These are phyloP conservation scores for Sakesphorus luctuosus DNA, from an alignment of 2,113 vertebrate species.

Conservation along the genomic window DNA sequence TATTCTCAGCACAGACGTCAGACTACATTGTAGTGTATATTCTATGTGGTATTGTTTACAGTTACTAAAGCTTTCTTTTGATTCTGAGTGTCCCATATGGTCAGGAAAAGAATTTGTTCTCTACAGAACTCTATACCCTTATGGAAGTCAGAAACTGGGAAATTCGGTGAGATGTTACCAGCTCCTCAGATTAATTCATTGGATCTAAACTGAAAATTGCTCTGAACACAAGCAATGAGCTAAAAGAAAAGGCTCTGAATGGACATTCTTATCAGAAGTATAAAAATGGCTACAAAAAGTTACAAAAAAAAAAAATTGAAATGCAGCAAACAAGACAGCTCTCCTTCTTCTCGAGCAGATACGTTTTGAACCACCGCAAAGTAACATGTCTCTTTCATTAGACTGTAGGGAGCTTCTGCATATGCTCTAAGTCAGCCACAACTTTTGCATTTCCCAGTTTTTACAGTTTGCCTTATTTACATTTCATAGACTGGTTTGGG, in stretches of 20 bases:
- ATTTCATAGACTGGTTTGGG: background rate
- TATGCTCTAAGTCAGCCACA: background rate
- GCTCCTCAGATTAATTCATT: background rate
- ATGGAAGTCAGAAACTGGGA: background rate
- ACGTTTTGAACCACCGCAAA: background rate
- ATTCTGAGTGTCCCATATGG: slow-evolving; percentile 43
- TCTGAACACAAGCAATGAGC: background rate
- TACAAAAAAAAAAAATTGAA: background rate
- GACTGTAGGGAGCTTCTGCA: background rate
- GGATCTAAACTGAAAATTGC: background rate
- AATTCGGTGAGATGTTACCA: background rate
- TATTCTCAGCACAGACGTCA: slow-evolving; percentile 67
- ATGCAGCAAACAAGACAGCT: background rate
- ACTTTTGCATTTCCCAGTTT: background rate
- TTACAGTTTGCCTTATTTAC: background rate
- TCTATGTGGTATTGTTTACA: slow-evolving; percentile 46
- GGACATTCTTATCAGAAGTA: background rate
- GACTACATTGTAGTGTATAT: slow-evolving; percentile 7
- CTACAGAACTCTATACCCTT: background rate
- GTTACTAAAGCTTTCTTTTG: slow-evolving; percentile 49
- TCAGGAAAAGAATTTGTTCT: slow-evolving; percentile 19
- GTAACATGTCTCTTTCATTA: background rate
- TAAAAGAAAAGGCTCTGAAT: background rate
- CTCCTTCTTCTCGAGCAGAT: background rate
- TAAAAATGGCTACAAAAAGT: background rate